Base-by-base conservation (phyloP, 2,888 invertebrate genomes). In the Monopis laevigella region DNA sequence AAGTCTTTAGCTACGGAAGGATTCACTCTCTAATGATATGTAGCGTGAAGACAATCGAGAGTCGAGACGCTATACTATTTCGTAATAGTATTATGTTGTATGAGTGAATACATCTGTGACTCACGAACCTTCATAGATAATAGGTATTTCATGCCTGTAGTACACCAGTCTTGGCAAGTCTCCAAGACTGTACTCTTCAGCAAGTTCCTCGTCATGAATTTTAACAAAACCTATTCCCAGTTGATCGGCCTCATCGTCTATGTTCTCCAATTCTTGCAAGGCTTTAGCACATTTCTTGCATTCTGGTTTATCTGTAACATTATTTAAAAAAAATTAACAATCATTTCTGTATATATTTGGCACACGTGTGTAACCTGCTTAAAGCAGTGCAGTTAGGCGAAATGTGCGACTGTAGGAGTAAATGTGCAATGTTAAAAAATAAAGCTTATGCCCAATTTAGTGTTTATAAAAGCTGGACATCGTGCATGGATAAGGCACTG, bases 161-260 rank as follows among this genome's bases (percentile, higher is more conserved):
- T 96, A 96, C 50, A 96, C 94, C 55, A 96, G 84, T 59, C 89
- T 90, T 57, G 96, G 96, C 62, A 96, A 78, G 44, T 87, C 85
- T 60, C 92, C 93, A 69, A 96, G 84, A 82, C 92, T 95, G 81
- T 96, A 96, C 78, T 96, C 95, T 59, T 93, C 93, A 47, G 95
- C 93, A 52, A 96, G 82, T 56, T 87, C 87, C 71, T 94, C 92
- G 64, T 96, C 96, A 59, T 93, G 91, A 62, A 96, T 95, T 78
- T 96, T 96, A 48, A 96, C 95, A 69, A 96, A 95, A 51, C 94
- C 95, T 59, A 96, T 95, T 48, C 93, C 95, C 49, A 96, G 84
- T 67, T 95, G 93, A 73, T 95, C 95, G 24, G 95, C 95, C 70
- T 96, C 95, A 59, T 96, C 94, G 62, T 95, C 95, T 62, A 96